These are phyloP conservation scores for Lysiphlebus fabarum DNA, from an alignment of 1,140 invertebrate genomes.

Conservation along the genomic window DNA sequence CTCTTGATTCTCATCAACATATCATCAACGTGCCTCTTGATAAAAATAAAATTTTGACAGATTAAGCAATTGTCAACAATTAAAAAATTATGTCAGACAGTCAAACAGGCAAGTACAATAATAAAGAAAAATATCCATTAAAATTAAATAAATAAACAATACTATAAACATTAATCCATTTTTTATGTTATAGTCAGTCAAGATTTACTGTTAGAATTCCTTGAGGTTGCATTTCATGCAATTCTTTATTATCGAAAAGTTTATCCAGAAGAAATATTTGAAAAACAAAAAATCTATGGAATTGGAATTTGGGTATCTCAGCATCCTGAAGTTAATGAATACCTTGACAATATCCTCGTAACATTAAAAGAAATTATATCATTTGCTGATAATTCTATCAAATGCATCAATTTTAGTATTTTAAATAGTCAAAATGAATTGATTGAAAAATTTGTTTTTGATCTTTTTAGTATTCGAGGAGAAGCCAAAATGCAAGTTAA, in stretches of 20 bases:
- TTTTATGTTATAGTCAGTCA: conserved; percentile 35
- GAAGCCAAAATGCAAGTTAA: conserved; percentile 37
- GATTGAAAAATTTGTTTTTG: conserved; percentile 59
- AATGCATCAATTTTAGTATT: conserved; percentile 53
- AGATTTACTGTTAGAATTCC: conserved; percentile 57
- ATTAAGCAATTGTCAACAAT: too few relatives aligned
- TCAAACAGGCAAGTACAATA: too few relatives aligned
- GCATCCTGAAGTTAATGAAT: conserved; percentile 62
- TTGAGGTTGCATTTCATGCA: conserved; percentile 61
- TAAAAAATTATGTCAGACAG: too few relatives aligned
- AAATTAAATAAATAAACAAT: not conserved
- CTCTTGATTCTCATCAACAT: too few relatives aligned
- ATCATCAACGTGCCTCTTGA: too few relatives aligned
- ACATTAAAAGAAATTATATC: conserved; percentile 51
- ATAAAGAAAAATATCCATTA: not conserved
- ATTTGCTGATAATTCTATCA: conserved; percentile 44
- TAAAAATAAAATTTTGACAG: too few relatives aligned
- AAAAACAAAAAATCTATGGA: conserved; percentile 59
- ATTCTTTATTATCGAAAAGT: conserved; percentile 58
- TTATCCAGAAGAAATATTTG: conserved; percentile 62
- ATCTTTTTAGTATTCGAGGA: conserved; percentile 46
- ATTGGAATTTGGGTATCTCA: conserved; percentile 55
- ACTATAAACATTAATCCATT: not conserved
- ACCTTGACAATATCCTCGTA: conserved; percentile 58
- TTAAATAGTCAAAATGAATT: conserved; percentile 37